Percentiles rank a stretch among this genome's conserved stretches.
Evolutionary conservation across 2,888 invertebrate species (phyloP).

Genomic region (Ornithoptera priamus): DNA sequence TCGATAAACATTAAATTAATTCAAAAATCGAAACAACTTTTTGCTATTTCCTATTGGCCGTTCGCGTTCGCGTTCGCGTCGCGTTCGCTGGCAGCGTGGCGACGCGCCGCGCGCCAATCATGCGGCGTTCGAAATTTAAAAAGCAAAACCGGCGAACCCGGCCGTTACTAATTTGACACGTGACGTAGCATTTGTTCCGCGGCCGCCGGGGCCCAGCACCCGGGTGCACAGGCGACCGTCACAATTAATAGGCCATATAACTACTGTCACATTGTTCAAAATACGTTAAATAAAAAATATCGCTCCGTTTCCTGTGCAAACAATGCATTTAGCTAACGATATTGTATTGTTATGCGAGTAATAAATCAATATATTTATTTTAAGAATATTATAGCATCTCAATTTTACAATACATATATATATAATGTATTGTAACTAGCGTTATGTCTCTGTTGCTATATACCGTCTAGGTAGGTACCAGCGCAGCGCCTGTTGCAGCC

Average conservation of each 20-base stretch:
- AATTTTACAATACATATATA: too few relatives aligned
- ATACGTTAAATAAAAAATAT: background rate
- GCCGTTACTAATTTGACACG: slow-evolving; percentile 74
- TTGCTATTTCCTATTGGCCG: slow-evolving; percentile 45
- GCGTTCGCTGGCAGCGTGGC: slow-evolving; percentile 39
- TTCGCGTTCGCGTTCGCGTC: slow-evolving; percentile 32
- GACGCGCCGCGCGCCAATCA: slow-evolving; percentile 66
- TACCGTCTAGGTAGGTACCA: too few relatives aligned
- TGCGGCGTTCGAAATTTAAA: slow-evolving; percentile 62
- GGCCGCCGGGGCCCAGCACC: slow-evolving; percentile 50
- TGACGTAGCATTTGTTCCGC: slow-evolving; percentile 69
- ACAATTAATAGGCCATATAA: slow-evolving; percentile 50
- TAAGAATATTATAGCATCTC: too few relatives aligned
- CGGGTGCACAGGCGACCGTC: slow-evolving; percentile 42
- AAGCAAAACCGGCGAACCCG: slow-evolving; percentile 65
- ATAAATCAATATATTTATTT: too few relatives aligned
- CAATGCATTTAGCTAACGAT: background rate
- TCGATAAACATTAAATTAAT: background rate
- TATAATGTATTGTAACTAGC: too few relatives aligned
- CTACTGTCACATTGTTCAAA: slow-evolving; percentile 13
- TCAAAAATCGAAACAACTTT: background rate
- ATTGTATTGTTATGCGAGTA: too few relatives aligned
- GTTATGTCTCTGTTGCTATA: too few relatives aligned
- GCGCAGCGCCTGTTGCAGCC: too few relatives aligned
- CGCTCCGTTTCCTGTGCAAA: background rate